Base-by-base conservation (phyloP, 1,140 invertebrate species). In the Drosophila ambigua region DNA sequence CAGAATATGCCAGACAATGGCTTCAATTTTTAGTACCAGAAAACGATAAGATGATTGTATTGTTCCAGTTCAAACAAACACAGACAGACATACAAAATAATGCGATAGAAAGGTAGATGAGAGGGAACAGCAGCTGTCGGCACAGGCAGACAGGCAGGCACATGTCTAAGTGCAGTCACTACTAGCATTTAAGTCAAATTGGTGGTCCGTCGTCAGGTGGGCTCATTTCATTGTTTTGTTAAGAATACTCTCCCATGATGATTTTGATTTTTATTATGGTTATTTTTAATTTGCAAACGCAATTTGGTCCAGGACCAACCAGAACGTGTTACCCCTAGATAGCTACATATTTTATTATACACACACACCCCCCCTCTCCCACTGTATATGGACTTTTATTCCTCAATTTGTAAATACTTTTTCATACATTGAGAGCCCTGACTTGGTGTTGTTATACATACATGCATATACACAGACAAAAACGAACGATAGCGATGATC, bases 1-100 rank as follows among this genome's bases (percentile, higher is more conserved):
- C 95, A 96, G 77, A 78, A 79, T 49, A 93, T 96, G 79, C 95
- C 96, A 13, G 95, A 95, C 92, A 95, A 95, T 73, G 95, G 95
- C 82, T 97, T 96, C 91, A 94, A 96, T 80, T 97, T 97, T 92
- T 97, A 95, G 81, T 80, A 82, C 54, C 64, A 51, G 50, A 31
- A 24, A 16, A 26, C 23, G 44, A 54, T 11, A 11, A 23, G 8
- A 60, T 41, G 26, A 16, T 13, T 26, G 15, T 28, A 20, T 51
- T 28, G 16, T 53, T 45, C 48, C 20, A 28, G 9, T 20, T 7
- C 20, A 7, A 55, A 49, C 16, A 53, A 44, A 78, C 45, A 60
- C 45, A 65, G 31, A 69, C 24, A n/a, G 31, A 31, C 8, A 61
- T 50, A 53, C 39, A 45, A 35, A 73, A 48, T 39, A 16, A 16